Conservation (phyloP, 2,888 invertebrate genomes). For the Thymelicus lineola region DNA sequence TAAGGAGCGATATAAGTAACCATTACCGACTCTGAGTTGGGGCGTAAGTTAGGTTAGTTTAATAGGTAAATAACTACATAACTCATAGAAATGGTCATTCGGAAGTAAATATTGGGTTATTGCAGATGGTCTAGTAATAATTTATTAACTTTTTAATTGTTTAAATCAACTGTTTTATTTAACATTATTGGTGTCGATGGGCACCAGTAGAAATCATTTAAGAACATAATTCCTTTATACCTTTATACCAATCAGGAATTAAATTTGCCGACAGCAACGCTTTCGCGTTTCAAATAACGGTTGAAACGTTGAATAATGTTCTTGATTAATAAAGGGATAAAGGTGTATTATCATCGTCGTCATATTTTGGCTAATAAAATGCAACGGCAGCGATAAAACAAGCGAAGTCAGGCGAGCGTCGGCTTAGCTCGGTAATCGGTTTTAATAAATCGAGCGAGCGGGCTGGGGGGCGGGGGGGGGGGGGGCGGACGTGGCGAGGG, state of each 20-base stretch:
- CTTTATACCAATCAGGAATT: constrained; percentile 1
- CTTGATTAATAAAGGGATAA: constrained; percentile 43
- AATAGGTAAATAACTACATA: too few species aligned
- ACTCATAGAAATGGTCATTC: too few species aligned
- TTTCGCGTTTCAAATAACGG: constrained; percentile 26
- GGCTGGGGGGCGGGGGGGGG: constrained; percentile 40
- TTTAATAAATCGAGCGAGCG: constrained; percentile 67
- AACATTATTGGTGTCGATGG: too few species aligned
- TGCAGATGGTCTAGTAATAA: too few species aligned
- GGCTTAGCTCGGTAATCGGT: constrained; percentile 65
- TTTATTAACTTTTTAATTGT: too few species aligned
- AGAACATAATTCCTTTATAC: neutral
- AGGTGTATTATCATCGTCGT: constrained; percentile 51
- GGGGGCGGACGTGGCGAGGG: constrained; percentile 43
- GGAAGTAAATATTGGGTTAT: too few species aligned
- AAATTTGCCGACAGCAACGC: constrained; percentile 1
- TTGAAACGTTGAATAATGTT: constrained; percentile 34
- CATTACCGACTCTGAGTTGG: too few species aligned
- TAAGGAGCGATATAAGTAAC: too few species aligned
- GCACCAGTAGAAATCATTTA: neutral
- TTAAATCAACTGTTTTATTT: too few species aligned
- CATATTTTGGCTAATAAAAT: constrained; percentile 62
- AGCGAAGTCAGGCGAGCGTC: constrained; percentile 62
- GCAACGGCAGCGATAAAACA: constrained; percentile 63
- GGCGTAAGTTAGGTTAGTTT: too few species aligned